Conservation (phyloP, 2,888 invertebrate species). For the Coenonympha arcania region DNA sequence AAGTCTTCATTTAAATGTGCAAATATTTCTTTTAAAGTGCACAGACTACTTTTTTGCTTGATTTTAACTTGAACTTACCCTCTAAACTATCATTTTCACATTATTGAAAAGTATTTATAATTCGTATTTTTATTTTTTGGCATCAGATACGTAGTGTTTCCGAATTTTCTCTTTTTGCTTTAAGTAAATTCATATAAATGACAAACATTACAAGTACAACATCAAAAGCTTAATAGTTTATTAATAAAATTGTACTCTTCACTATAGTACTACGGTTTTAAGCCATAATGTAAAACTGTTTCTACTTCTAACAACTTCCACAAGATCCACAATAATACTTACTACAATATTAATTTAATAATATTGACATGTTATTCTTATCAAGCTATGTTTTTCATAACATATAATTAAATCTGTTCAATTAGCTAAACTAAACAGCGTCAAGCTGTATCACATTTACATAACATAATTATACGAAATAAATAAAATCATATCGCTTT, state of each 20-base stretch:
- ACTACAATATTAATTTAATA: conserved; percentile 41
- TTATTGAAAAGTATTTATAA: conserved; percentile 4
- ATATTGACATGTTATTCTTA: conserved; percentile 59
- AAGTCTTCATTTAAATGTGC: too few relatives aligned
- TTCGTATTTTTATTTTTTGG: conserved; percentile 10
- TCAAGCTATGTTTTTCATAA: conserved; percentile 44
- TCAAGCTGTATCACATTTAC: conserved; percentile 63
- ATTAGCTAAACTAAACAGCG: conserved; percentile 57
- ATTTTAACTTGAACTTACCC: background rate
- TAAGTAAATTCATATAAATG: conserved; percentile 4
- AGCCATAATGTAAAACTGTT: conserved; percentile 21
- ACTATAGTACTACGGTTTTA: conserved; percentile 22
- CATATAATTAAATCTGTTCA: conserved; percentile 54
- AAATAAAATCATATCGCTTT: conserved; percentile 50
- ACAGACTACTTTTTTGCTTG: too few relatives aligned
- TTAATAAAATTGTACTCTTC: conserved; percentile 35
- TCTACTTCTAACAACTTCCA: conserved; percentile 47
- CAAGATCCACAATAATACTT: conserved; percentile 53
- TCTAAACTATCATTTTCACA: background rate
- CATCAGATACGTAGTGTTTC: conserved; percentile 11
- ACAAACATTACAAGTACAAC: conserved; percentile 26
- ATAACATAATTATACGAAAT: conserved; percentile 49
- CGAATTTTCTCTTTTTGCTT: background rate
- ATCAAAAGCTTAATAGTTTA: conserved; percentile 31
- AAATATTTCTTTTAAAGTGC: too few relatives aligned